phyloP scores from a whole-genome alignment of 2,888 invertebrate genomes.

The Mythimna pallens region DNA sequence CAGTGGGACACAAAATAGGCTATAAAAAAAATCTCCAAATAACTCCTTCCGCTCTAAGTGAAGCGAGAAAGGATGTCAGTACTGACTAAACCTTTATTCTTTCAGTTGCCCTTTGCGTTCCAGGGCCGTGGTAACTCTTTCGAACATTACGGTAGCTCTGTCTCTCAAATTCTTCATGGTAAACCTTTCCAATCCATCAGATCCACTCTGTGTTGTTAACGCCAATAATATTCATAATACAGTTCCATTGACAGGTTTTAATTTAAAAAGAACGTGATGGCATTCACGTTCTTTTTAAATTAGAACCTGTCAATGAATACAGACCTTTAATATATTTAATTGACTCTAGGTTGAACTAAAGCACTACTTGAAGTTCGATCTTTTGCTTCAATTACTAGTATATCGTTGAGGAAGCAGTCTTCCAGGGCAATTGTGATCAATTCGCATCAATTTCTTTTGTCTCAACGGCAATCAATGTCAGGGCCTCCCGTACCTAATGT shows the following conservation, averaged over 20 bases:
- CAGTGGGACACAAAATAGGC: too few relatives aligned
- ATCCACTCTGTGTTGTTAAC: too few relatives aligned
- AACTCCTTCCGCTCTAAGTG: too few relatives aligned
- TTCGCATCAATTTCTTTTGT: constrained; percentile 63
- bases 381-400: constrained; percentile 45
- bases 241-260: too few relatives aligned
- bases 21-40: too few relatives aligned
- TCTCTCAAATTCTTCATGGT: background rate
- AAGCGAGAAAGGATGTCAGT: too few relatives aligned
- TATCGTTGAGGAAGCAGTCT: constrained; percentile 55
- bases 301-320: constrained; percentile 13
- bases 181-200: background rate
- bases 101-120: too few relatives aligned
- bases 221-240: background rate
- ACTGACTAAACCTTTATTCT: too few relatives aligned
- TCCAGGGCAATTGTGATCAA: constrained; percentile 61
- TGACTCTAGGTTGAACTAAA: background rate
- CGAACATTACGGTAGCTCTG: too few relatives aligned
- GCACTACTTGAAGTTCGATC: constrained; percentile 39
- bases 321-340: constrained; percentile 16
- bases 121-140: too few relatives aligned
- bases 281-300: constrained; percentile 23
- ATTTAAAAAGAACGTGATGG: too few relatives aligned
- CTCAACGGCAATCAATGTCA: constrained; percentile 62
- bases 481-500: constrained; percentile 34